phyloP scores from a whole-genome alignment of 2,888 invertebrate species.

The Hypercompe scribonia region DNA sequence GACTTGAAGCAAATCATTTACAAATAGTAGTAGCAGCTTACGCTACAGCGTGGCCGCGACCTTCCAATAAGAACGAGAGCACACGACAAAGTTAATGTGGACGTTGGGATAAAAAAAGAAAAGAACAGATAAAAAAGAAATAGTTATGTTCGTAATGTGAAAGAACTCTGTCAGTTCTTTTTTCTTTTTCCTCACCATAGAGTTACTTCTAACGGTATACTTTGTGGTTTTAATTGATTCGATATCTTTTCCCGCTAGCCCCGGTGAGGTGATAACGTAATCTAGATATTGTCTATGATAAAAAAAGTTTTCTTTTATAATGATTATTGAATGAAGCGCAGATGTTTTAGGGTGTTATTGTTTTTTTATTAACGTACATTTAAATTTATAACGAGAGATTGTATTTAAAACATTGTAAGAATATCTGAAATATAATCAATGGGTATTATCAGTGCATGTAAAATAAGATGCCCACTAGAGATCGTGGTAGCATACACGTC shows the following conservation, averaged over 20 bases:
- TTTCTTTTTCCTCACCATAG: not conserved
- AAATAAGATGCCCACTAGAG: no score
- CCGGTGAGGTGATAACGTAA: not conserved
- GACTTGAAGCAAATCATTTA: not conserved
- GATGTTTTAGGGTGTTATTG: not conserved
- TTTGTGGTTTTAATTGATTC: not conserved
- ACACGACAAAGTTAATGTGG: conserved; percentile 20
- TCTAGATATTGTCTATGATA: not conserved
- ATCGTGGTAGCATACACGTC: no score
- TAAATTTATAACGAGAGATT: no score
- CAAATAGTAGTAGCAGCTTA: not conserved
- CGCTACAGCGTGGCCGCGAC: not conserved
- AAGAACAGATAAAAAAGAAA: not conserved
- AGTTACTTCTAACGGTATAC: not conserved
- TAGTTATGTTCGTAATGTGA: not conserved
- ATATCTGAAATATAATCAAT: no score
- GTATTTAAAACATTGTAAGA: no score
- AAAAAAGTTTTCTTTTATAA: not conserved
- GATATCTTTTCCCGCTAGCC: not conserved
- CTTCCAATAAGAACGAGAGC: conserved; percentile 20
- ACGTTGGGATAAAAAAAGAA: conserved; percentile 11
- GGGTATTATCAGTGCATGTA: no score
- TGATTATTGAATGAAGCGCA: not conserved
- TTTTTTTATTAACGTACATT: no score
- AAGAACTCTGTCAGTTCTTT: not conserved